Conservation (phyloP, 2,797 vertebrate species). For the Channallabes apus region DNA sequence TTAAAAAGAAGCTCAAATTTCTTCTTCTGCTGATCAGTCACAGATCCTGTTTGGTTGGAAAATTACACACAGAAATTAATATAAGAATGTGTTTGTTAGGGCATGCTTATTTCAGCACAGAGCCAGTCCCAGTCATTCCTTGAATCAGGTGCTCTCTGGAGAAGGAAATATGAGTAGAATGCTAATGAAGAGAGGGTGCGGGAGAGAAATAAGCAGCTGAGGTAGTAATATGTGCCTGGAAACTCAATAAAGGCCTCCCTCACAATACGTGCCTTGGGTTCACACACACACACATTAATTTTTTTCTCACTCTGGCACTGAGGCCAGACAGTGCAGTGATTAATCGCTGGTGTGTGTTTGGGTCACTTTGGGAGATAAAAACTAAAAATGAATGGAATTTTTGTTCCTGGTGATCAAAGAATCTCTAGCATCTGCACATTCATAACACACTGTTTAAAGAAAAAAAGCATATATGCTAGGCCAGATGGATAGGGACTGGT, state of each 20-base stretch:
- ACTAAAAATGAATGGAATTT: not conserved
- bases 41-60: not conserved
- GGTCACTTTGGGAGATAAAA: not conserved
- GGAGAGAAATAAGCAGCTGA: constrained; percentile 27
- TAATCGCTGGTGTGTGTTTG: constrained; percentile 19
- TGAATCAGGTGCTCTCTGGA: constrained; percentile 27
- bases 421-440: not conserved
- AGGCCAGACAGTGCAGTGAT: constrained; percentile 29
- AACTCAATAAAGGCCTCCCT: constrained; percentile 41
- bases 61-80: constrained; percentile 28
- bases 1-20: not conserved
- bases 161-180: constrained; percentile 26
- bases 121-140: not conserved
- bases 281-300: not conserved
- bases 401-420: not conserved
- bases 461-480: not conserved
- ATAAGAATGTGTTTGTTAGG: not conserved
- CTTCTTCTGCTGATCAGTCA: not conserved
- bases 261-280: not conserved
- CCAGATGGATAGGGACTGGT: not conserved
- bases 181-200: constrained; percentile 19
- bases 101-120: constrained; percentile 3
- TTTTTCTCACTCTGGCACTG: constrained; percentile 1
- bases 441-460: not conserved
- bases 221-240: constrained; percentile 44